Evolutionary conservation across 2,888 invertebrate species (phyloP).

Genomic region (Sphaerophoria rueppellii): DNA sequence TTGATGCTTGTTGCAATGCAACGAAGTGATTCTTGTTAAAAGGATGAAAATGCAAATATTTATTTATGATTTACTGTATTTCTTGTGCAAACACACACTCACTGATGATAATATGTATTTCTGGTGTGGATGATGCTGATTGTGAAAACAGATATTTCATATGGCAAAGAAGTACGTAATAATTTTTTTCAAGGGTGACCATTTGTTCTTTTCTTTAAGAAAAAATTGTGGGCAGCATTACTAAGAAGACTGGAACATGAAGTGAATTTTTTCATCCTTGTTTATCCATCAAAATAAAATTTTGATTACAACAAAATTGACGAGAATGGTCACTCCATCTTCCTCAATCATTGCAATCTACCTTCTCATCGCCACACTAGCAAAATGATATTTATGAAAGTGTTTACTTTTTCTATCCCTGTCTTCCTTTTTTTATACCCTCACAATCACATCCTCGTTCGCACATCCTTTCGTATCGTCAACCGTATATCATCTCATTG

Average conservation of each 20-base stretch:
- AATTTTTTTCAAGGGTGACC: neutral
- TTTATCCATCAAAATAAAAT: too few relatives aligned
- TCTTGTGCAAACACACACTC: slow-evolving; percentile 59
- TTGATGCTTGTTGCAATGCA: slow-evolving; percentile 7
- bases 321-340: neutral
- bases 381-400: slow-evolving; percentile 25
- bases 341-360: neutral
- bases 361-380: slow-evolving; percentile 3
- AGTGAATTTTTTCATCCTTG: neutral
- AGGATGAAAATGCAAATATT: slow-evolving; percentile 59
- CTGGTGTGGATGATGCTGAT: slow-evolving; percentile 16
- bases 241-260: neutral
- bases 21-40: slow-evolving; percentile 6
- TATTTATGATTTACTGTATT: slow-evolving; percentile 71
- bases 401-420: slow-evolving; percentile 42
- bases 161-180: neutral
- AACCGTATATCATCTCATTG: neutral
- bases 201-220: neutral
- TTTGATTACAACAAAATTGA: too few relatives aligned
- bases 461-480: too few relatives aligned
- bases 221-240: too few relatives aligned
- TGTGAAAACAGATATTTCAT: slow-evolving; percentile 9
- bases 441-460: neutral
- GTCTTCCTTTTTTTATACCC: neutral
- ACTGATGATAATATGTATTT: slow-evolving; percentile 2